These are phyloP conservation scores for Pinctada fucata DNA, from an alignment of 2,888 invertebrate species.

Conservation along the genomic window DNA sequence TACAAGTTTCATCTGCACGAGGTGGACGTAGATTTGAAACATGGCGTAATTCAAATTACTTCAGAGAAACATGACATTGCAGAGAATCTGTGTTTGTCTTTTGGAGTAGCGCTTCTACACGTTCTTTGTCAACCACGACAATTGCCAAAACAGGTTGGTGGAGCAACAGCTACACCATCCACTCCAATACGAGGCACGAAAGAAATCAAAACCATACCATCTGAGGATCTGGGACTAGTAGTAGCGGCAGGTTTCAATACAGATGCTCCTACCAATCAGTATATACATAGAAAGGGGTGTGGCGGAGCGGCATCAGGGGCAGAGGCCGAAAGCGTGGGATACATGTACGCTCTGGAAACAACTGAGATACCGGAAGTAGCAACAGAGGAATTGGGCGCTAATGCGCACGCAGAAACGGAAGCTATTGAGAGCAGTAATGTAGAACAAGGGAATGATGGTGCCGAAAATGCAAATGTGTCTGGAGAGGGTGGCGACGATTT, in stretches of 20 bases:
- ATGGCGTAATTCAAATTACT: conserved; percentile 63
- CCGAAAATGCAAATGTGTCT: conserved; percentile 22
- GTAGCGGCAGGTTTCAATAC: conserved; percentile 78
- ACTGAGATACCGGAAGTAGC: conserved; percentile 23
- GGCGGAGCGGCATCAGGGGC: conserved; percentile 60
- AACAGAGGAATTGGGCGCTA: conserved; percentile 33
- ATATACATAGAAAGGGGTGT: conserved; percentile 60
- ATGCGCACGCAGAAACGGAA: conserved; percentile 41
- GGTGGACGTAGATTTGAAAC: conserved; percentile 64
- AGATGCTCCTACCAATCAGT: conserved; percentile 73
- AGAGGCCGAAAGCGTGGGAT: conserved; percentile 55
- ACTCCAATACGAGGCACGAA: conserved; percentile 52
- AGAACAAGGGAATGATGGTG: conserved; percentile 18
- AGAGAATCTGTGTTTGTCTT: conserved; percentile 78
- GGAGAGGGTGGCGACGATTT: conserved; percentile 43
- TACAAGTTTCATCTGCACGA: conserved; percentile 58
- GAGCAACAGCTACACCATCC: conserved; percentile 40
- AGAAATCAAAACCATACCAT: conserved; percentile 58
- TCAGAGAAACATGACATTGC: conserved; percentile 73
- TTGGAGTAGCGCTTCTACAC: conserved; percentile 78
- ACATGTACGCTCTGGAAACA: conserved; percentile 47
- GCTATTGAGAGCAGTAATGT: conserved; percentile 9
- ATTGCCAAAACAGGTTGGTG: conserved; percentile 29
- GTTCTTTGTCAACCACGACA: conserved; percentile 79
- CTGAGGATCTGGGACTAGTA: conserved; percentile 73